These are phyloP conservation scores for Theocolax elegans DNA, from an alignment of 1,140 invertebrate species.

Conservation along the genomic window DNA sequence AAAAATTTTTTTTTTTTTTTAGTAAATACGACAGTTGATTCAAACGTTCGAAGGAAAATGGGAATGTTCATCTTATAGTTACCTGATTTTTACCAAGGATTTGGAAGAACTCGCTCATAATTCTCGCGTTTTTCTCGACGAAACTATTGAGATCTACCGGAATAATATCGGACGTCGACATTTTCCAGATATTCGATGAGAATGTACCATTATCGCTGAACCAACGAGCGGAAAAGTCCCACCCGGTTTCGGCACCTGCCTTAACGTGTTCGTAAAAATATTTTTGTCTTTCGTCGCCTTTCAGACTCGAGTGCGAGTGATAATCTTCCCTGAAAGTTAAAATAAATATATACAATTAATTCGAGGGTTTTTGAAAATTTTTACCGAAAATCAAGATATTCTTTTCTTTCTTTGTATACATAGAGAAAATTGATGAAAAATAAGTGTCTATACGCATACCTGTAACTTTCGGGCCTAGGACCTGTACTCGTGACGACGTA, in stretches of 20 bases:
- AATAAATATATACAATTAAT: too few relatives aligned
- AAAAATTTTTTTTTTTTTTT: background rate
- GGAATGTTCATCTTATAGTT: slow-evolving; percentile 21
- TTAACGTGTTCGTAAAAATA: slow-evolving; percentile 72
- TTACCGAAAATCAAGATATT: too few relatives aligned
- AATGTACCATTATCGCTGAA: slow-evolving; percentile 57
- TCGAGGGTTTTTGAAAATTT: too few relatives aligned
- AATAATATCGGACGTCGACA: slow-evolving; percentile 75
- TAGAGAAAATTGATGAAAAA: background rate
- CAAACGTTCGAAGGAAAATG: too few relatives aligned
- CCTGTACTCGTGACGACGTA: slow-evolving; percentile 65
- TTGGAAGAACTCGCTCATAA: slow-evolving; percentile 57
- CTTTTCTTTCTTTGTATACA: too few relatives aligned
- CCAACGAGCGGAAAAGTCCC: slow-evolving; percentile 89
- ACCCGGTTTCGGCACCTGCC: slow-evolving; percentile 85
- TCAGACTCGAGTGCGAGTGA: slow-evolving; percentile 53
- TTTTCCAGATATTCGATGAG: slow-evolving; percentile 57
- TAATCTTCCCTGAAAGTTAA: slow-evolving; percentile 67
- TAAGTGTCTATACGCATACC: slow-evolving; percentile 56
- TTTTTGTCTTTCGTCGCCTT: slow-evolving; percentile 57
- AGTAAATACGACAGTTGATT: too few relatives aligned
- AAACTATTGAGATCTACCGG: slow-evolving; percentile 89
- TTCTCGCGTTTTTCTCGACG: slow-evolving; percentile 73
- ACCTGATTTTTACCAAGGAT: slow-evolving; percentile 34
- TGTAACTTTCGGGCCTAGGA: slow-evolving; percentile 85